Base-by-base conservation (phyloP, 2,797 vertebrate species). In the Galaxias olidus region DNA sequence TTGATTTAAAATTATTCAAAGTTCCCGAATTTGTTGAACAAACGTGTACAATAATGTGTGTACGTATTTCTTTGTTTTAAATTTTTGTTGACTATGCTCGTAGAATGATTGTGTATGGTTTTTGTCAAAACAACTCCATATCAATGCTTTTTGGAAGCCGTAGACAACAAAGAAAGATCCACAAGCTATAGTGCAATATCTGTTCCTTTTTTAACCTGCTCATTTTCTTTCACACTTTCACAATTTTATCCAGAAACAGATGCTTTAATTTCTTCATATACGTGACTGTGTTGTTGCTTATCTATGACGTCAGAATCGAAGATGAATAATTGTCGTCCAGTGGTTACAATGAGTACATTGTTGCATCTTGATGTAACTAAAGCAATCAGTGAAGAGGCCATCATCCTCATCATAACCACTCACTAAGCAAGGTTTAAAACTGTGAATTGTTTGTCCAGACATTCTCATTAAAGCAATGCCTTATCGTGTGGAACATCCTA, bases 401-500 rank as follows among this genome's bases (percentile, higher is more conserved):
- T 75, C 44, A n/a, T 56, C 44, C 47, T 51, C 55, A 65, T 48
- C 70, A 59, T 67, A 50, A 61, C 66, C 14, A 3, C 53, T 61
- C 10, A 74, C 70, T 69, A 69, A 60, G 79, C 73, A 66, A 84
- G 82, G 73, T 71, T 81, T 78, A 73, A 77, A 84, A 89, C 88
- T 89, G 86, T 90, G 84, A 89, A 77, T 65, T 62, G 84, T 84
- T 76, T 77, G 72, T 79, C 73, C 63, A 41, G 73, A 75, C 75
- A 73, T 85, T 84, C 68, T 76, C 82, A 84, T 86, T 79, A 76
- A 87, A 89, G 79, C 83, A 84, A 89, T 87, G 90, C 88, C 88
- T 91, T 89, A 91, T 77, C 66, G 80, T 84, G 73, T 74, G 63
- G 72, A 83, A 71, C 54, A 80, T 51, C 72, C 70, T 78, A 74